These are phyloP conservation scores for Thera britannica DNA, from an alignment of 2,888 invertebrate species.

Conservation along the genomic window DNA sequence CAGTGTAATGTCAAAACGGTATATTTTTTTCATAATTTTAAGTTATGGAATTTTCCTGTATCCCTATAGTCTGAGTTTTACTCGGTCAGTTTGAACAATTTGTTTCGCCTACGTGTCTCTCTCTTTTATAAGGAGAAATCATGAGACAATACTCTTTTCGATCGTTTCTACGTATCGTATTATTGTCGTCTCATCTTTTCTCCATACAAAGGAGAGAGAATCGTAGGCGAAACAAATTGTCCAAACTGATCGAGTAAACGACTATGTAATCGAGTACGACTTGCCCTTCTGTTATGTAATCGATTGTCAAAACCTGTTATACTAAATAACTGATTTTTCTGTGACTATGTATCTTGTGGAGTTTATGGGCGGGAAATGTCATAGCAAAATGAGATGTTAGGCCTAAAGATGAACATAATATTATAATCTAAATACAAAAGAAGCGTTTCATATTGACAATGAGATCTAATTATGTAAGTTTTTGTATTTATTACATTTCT, in stretches of 20 bases:
- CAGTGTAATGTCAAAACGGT: conserved; percentile 46
- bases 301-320: conserved; percentile 40
- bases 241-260: no score
- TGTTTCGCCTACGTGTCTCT: no score
- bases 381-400: background rate
- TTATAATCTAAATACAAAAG: conserved; percentile 1
- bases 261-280: no score
- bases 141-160: no score
- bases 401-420: background rate
- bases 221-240: no score
- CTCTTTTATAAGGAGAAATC: no score
- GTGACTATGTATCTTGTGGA: conserved; percentile 8
- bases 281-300: conserved; percentile 32
- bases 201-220: no score
- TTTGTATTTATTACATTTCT: conserved; percentile 22
- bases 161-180: no score
- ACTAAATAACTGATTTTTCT: conserved; percentile 21
- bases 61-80: no score
- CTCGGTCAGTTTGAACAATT: no score
- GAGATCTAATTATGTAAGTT: conserved; percentile 1
- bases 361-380: conserved; percentile 18
- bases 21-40: conserved; percentile 55
- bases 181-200: no score
- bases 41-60: conserved; percentile 53
- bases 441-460: background rate